These are phyloP conservation scores for Eupithecia inturbata DNA, from an alignment of 2,888 invertebrate genomes.

Conservation along the genomic window DNA sequence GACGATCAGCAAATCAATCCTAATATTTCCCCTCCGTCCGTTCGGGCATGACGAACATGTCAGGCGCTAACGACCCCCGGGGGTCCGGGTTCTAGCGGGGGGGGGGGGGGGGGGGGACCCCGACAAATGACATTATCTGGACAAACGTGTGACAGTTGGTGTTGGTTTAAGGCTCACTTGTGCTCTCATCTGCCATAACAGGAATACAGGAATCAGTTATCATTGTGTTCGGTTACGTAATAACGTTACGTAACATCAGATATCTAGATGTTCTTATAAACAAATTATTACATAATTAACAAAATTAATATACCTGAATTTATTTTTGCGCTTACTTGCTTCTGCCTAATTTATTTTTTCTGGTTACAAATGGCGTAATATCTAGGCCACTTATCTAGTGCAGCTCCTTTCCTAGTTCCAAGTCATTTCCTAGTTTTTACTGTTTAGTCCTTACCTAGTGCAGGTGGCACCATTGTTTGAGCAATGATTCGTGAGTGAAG, in stretches of 20 bases:
- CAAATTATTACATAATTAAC: background rate
- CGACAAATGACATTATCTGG: slow-evolving; percentile 41
- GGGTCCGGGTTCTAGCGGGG: slow-evolving; percentile 26
- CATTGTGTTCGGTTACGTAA: background rate
- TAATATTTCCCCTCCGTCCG: slow-evolving; percentile 23
- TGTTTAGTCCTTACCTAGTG: background rate
- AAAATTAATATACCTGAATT: too few species aligned
- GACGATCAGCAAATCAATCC: slow-evolving; percentile 29
- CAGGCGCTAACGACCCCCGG: slow-evolving; percentile 44
- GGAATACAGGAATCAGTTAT: background rate
- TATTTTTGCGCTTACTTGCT: too few species aligned
- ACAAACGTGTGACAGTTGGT: slow-evolving; percentile 13
- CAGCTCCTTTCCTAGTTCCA: too few species aligned
- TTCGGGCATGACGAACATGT: slow-evolving; percentile 33
- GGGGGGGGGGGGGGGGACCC: slow-evolving; percentile 15
- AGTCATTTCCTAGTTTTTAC: too few species aligned
- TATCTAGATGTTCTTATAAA: background rate
- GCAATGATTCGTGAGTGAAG: background rate
- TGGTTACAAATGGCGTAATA: too few species aligned
- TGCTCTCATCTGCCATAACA: background rate
- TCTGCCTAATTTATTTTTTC: too few species aligned
- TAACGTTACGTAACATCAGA: background rate
- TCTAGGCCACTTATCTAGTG: too few species aligned
- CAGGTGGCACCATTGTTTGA: background rate
- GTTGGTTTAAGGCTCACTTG: background rate